Evolutionary conservation across 2,888 invertebrate genomes (phyloP), one percentile per base, ranked within the genome.

Genomic region (Chaetoderma sp.): DNA sequence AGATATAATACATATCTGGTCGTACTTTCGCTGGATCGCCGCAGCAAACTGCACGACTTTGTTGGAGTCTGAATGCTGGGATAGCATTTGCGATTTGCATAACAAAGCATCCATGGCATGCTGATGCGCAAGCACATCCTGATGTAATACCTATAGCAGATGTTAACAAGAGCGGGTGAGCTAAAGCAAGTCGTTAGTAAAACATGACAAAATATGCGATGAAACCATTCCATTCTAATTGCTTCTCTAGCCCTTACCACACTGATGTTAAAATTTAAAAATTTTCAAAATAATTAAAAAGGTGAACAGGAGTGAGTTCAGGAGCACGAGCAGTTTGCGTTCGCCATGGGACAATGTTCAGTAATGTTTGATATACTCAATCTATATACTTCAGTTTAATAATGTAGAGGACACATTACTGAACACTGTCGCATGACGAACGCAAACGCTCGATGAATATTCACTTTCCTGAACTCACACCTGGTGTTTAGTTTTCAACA

Each of bases 91-190:
- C 0, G 92, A 91, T 78, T 93, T 93, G 75, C 93, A 92, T 75
- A 92, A 91, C 42, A 97, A 88, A 83, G 94, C 93, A 23, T 92
- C 89, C 42, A 96, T 90, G 71, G 94, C 93, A 82, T 94, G 93
- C 83, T 95, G 94, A 85, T 95, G 94, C 36, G 92, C 90, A 60
- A 92, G 89, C 4, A 94, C 92, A 77, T 96, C 95, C 84, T 94
- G 94, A 39, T 95, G 89, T 65, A 93, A 89, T 56, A 91, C 90
- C 84, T 85, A 68, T 2, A 62, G 61, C 49, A 39, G 8, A 36
- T 39, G 23, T 6, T 32, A 21, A 33, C 27, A 16, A 21, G 6
- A n/a, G 25, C 16, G 25, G 21, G 21, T n/a, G 16, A 0, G 21
- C 21, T 23, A 47, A 21, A 10, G 16, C 4, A 27, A 27, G 2